A percentile compares a stretch with the other conserved stretches of the same genome.
phyloP scores from a whole-genome alignment of 2,888 invertebrate genomes.

The Cerastis leucographa region DNA sequence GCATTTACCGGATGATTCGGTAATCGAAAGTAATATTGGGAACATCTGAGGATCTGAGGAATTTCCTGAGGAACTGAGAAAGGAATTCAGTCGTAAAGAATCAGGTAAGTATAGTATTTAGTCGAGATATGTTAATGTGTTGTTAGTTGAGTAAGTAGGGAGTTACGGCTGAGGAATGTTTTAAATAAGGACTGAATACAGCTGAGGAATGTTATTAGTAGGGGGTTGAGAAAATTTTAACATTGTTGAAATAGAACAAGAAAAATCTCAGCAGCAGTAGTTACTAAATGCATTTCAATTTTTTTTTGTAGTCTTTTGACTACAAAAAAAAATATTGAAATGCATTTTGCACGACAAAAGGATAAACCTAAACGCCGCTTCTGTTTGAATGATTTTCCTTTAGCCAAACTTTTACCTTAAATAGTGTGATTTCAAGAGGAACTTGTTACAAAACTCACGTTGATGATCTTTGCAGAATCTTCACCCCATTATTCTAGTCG shows the following conservation, averaged over 20 bases:
- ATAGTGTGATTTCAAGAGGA: background rate
- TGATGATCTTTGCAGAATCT: background rate
- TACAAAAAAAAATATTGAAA: too few species aligned
- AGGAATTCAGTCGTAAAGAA: slow-evolving; percentile 72
- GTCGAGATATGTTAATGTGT: slow-evolving; percentile 75
- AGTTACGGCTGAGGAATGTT: slow-evolving; percentile 30
- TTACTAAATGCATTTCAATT: background rate
- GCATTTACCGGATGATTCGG: slow-evolving; percentile 87
- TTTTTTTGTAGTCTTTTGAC: too few species aligned
- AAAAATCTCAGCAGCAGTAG: background rate
- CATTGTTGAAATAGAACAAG: background rate
- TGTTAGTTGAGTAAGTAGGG: slow-evolving; percentile 65
- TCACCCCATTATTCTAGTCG: background rate
- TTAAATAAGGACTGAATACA: too few species aligned
- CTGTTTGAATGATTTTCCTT: background rate
- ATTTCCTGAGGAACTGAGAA: slow-evolving; percentile 74
- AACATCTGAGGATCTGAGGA: slow-evolving; percentile 79
- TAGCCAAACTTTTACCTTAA: background rate
- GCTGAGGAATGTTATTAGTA: slow-evolving; percentile 30
- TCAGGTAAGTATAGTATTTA: slow-evolving; percentile 80
- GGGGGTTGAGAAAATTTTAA: background rate
- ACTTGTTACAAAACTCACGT: background rate
- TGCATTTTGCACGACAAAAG: background rate
- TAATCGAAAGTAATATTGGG: slow-evolving; percentile 84
- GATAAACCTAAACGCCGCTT: background rate